Evolutionary conservation across 1,140 invertebrate species (phyloP), one percentile per base, ranked within the genome.

Genomic region (Lepidostoma basale): DNA sequence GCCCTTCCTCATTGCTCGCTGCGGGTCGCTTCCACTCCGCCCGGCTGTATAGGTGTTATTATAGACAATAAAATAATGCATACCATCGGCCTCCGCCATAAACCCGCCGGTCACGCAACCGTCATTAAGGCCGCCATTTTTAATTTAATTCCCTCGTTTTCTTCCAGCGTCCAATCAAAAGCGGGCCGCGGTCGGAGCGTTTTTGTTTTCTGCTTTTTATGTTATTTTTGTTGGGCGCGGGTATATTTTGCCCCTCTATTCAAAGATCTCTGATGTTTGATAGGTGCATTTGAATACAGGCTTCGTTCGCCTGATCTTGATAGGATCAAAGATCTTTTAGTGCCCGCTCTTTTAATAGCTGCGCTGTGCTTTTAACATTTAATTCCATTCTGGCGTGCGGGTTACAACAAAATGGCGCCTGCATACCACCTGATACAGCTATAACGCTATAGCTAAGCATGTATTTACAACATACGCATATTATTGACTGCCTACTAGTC

Each of bases 41-140:
- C 62, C 25, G 23, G 12, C 28, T n/a, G 23, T 10, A 58, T 12
- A 65, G 70, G 67, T 69, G 67, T 73, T 73, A 73, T 73, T 73
- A 73, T 65, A 63, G 70, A 20, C 49, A 47, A 73, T 73, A 73
- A 73, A 73, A 69, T 69, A 69, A 73, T 69, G 70, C 70, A 66
- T 68, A 52, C 22, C 54, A 49, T 69, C 33, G 40, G 47, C 44
- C 58, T 54, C 39, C 66, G 45, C 39, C 49, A 69, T 67, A 73
- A 69, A 69, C 40, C 56, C 28, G 44, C 40, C 10, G 64, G 66
- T 72, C 70, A 72, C 70, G 70, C 70, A 72, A 52, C 60, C 54
- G 62, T 68, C 62, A 72, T 72, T 72, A 69, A 65, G 30, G 59
- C 63, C 64, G 67, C 67, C 70, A 69, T 69, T 62, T 73, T 73